Conservation (phyloP, 2,797 vertebrate species). For the Iguana delicatissima region DNA sequence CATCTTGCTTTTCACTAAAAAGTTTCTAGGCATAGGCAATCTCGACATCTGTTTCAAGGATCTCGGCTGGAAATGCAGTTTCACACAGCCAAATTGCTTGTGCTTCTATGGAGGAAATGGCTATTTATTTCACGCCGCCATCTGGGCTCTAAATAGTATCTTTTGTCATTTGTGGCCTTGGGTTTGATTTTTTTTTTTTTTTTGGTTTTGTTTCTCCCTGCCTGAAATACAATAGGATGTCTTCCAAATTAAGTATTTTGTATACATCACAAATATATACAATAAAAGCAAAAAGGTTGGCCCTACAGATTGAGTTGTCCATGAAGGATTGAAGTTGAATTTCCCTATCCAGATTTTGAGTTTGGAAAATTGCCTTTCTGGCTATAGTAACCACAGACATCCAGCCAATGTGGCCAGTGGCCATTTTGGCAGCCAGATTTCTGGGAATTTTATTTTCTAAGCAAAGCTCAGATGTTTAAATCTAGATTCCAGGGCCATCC, state of each 20-base stretch:
- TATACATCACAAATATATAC: slow-evolving; percentile 50
- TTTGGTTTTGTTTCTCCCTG: slow-evolving; percentile 54
- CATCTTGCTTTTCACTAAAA: slow-evolving; percentile 81
- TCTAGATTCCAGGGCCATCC: too few species aligned
- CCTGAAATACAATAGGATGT: slow-evolving; percentile 76
- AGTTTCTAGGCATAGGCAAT: slow-evolving; percentile 82
- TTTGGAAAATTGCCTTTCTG: too few species aligned
- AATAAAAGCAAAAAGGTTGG: not conserved
- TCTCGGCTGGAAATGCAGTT: slow-evolving; percentile 83
- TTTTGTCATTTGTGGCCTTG: slow-evolving; percentile 81
- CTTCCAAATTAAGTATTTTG: slow-evolving; percentile 73
- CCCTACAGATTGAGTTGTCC: not conserved
- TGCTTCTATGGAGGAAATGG: slow-evolving; percentile 82
- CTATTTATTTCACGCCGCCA: slow-evolving; percentile 87
- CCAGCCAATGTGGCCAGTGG: too few species aligned
- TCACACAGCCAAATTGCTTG: slow-evolving; percentile 84
- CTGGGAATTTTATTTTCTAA: too few species aligned
- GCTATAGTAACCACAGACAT: too few species aligned
- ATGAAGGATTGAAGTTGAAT: not conserved
- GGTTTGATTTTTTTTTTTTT: slow-evolving; percentile 69
- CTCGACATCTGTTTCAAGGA: slow-evolving; percentile 85
- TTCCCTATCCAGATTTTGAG: not conserved
- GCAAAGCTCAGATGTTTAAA: too few species aligned
- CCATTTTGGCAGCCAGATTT: too few species aligned
- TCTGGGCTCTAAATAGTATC: slow-evolving; percentile 83